phyloP scores from a whole-genome alignment of 2,113 vertebrate genomes.

The Mystacornis crossleyi region DNA sequence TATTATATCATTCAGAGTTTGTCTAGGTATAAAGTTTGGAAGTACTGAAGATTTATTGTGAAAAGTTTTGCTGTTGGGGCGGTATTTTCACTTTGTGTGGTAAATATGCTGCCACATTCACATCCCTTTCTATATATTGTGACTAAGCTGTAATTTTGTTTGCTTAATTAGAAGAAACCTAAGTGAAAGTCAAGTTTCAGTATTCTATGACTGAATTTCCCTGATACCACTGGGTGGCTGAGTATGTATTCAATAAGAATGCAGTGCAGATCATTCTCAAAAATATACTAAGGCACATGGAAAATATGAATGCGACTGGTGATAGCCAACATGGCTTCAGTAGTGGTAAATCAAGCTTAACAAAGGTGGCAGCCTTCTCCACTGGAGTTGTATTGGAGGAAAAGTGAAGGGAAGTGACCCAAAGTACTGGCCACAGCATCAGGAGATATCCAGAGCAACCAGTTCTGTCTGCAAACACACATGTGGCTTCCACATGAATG shows the following conservation, averaged over 20 bases:
- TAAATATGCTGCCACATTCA: neutral
- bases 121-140: neutral
- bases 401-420: neutral
- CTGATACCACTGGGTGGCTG: rapidly evolving
- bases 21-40: neutral
- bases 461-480: neutral
- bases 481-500: neutral
- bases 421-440: neutral
- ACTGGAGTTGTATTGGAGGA: neutral
- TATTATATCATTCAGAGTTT: neutral
- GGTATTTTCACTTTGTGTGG: neutral
- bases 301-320: neutral
- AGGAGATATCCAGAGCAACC: neutral
- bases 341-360: neutral
- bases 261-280: neutral
- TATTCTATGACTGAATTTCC: neutral
- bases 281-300: neutral
- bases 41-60: neutral
- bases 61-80: neutral
- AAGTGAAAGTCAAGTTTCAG: neutral
- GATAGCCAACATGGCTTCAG: neutral
- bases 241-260: neutral
- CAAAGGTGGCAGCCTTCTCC: neutral
- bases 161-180: neutral
- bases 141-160: neutral